These are phyloP conservation scores for Paracyprichromis sp. DNA, from an alignment of 2,113 vertebrate genomes.

Conservation along the genomic window DNA sequence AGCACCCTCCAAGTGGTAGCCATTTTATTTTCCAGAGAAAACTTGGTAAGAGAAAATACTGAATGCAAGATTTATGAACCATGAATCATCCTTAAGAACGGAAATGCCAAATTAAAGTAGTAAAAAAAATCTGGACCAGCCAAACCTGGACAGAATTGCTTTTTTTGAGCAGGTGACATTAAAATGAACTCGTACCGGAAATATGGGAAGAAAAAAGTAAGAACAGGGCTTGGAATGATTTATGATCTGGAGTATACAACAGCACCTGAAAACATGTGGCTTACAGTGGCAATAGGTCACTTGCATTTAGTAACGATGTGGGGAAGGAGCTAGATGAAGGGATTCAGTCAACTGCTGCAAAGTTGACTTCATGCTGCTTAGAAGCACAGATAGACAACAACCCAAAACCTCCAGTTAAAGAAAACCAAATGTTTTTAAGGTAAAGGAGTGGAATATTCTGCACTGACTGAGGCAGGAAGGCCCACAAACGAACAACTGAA, in stretches of 20 bases:
- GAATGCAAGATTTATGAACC: neutral
- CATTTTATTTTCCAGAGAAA: neutral
- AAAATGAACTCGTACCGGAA: neutral
- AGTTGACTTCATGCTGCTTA: neutral
- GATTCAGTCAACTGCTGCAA: neutral
- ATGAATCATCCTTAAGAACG: neutral
- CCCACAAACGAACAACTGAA: neutral
- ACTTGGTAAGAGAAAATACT: neutral
- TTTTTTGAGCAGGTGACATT: neutral
- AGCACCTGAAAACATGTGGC: neutral
- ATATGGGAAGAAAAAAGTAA: fast-evolving
- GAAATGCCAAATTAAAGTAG: neutral
- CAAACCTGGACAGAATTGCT: neutral
- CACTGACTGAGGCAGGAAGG: neutral
- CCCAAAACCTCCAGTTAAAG: neutral
- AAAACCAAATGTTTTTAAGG: neutral
- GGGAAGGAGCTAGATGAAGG: neutral
- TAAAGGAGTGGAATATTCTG: neutral
- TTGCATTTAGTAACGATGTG: neutral
- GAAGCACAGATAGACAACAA: neutral
- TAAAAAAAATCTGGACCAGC: neutral
- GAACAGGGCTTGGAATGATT: neutral
- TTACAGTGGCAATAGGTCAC: neutral
- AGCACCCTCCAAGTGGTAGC: neutral
- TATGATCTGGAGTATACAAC: neutral